These are phyloP conservation scores for Chalcosyrphus nemorum DNA, from an alignment of 2,888 invertebrate genomes.

Conservation along the genomic window DNA sequence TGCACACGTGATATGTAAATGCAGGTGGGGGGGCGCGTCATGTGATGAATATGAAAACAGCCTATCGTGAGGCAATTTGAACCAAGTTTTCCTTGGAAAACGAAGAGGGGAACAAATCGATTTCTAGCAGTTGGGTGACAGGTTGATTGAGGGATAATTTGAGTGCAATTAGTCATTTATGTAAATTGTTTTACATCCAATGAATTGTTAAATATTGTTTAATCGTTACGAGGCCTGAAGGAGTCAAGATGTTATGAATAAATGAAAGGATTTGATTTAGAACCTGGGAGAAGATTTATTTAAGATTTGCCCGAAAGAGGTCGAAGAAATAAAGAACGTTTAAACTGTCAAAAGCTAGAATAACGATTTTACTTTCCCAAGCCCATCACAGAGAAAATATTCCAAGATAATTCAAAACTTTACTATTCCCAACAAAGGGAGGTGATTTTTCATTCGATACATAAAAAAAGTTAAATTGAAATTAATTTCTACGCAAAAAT, in stretches of 20 bases:
- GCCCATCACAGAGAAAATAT: too few species aligned
- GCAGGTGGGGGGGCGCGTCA: slow-evolving; percentile 8
- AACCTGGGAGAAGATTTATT: neutral
- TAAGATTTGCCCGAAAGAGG: too few species aligned
- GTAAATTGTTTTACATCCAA: slow-evolving; percentile 8
- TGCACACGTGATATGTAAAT: neutral
- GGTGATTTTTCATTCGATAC: too few species aligned
- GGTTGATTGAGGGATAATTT: slow-evolving; percentile 48
- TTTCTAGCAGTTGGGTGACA: neutral
- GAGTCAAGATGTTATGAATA: neutral
- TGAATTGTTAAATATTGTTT: neutral
- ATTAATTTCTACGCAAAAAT: too few species aligned
- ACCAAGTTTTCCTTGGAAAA: neutral
- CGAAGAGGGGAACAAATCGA: neutral
- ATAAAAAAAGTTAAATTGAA: too few species aligned
- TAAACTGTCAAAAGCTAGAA: too few species aligned
- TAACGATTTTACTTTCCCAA: too few species aligned
- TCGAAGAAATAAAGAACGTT: too few species aligned
- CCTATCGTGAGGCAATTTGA: neutral
- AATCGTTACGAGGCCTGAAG: neutral
- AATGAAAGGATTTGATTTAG: neutral
- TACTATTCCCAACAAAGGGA: too few species aligned
- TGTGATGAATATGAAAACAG: slow-evolving; percentile 37
- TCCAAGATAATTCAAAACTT: too few species aligned
- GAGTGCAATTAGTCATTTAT: slow-evolving; percentile 58